Evolutionary conservation across 2,113 vertebrate species (phyloP), one percentile per base, ranked within the genome.

Genomic region (Proterorhinus semilunaris): DNA sequence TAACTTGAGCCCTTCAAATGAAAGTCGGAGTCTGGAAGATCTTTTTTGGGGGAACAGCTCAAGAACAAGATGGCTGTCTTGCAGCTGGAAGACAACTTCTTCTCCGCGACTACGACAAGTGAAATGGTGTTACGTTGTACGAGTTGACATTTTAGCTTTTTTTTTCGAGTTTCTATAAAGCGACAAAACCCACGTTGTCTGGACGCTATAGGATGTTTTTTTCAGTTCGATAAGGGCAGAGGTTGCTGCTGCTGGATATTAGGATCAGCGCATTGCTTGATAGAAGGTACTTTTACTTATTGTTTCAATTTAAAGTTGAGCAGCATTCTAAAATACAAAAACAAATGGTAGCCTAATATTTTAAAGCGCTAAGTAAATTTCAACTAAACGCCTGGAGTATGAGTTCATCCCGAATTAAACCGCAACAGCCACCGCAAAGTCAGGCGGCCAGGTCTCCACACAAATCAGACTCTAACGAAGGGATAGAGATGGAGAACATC

Each of bases 31-130:
- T 36, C 27, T 36, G 27, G 27, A 36, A 36, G 27, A 36, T 36
- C 1, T 36, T 36, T 68, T 83, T 83, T 76, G 47, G 82, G 71
- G 75, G 80, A 82, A 82, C 74, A 85, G 83, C 48, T 52, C 36
- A 73, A 61, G 88, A 92, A 92, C 91, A 94, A 94, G 93, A 94
- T 94, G 93, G 93, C 93, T 91, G 92, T 83, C 84, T 73, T 47
- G 45, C 75, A 79, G 83, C 77, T 55, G 79, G 74, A 79, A 80
- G 76, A 84, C 8, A 13, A 66, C 66, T 79, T 42, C 27, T 36
- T 36, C 27, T 62, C 70, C 61, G 46, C 53, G 66, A 79, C 55
- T 58, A 76, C 68, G 6, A 75, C 73, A 86, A 85, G 79, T 52
- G 42, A 42, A 6, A 15, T 51, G 52, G 27, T 4, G 27, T 76